Base-by-base conservation (phyloP, 2,113 vertebrate genomes). In the Gnathonemus longibarbis region DNA sequence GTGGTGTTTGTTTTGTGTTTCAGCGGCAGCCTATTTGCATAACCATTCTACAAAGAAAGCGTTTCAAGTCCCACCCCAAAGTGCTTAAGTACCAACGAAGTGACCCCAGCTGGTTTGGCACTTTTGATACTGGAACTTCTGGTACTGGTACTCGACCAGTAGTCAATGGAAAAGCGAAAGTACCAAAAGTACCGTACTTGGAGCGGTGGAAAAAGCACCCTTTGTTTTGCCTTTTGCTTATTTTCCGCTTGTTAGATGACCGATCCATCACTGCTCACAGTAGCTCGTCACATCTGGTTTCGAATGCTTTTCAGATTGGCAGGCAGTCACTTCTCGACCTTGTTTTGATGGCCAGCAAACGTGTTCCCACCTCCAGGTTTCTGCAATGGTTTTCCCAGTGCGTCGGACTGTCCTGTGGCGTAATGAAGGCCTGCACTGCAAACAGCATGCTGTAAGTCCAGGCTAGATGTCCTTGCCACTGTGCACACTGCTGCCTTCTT, bases 351-450 rank as follows among this genome's bases (percentile, higher is more conserved):
- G n/a, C 84, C 31, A 56, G 19, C 10, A 42, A 48, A 6, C 6
- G 2, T 92, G 5, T 90, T 3, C 66, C 35, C 11, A 48, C 39
- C 53, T 91, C 53, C 66, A 77, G 89, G 93, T 92, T 74, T 92
- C 91, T 58, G 24, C 91, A 92, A 89, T 91, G 21, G 92, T 94
- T 93, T 92, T 91, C 92, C 13, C 85, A 92, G 89, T 92, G 88
- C 89, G 89, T 62, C 89, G 91, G 94, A 88, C 46, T 86, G 93
- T 94, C 91, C 84, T 10, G 80, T 91, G 95, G 92, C n/a, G 92
- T 94, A 88, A 96, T 96, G 96, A 96, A 95, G 94, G 95, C 89
- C 89, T 48, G 93, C 91, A 89, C 94, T 92, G 91, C 93, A 96
- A 96, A 93, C 96, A 94, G 93, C 90, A 90, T 19, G 91, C 95